Evolutionary conservation across 2,888 invertebrate genomes (phyloP).

Genomic region (Oscheius sp.): DNA sequence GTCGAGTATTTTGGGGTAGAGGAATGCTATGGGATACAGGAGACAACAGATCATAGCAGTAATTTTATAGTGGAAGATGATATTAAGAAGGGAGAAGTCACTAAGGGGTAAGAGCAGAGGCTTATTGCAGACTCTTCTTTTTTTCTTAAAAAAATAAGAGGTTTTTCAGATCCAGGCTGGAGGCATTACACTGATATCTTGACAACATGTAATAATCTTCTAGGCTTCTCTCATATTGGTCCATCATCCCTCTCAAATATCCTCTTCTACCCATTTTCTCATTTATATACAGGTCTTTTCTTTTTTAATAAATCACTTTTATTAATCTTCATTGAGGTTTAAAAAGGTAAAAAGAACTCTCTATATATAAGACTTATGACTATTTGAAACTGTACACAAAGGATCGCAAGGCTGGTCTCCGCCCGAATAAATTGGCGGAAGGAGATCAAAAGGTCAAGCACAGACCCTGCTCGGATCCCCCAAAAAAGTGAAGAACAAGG

Average conservation of each 20-base stretch:
- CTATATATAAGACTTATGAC: slow-evolving; percentile 21
- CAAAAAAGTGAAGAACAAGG: slow-evolving; percentile 25
- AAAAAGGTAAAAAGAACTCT: slow-evolving; percentile 1
- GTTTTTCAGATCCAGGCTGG: not conserved
- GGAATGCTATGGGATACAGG: slow-evolving; percentile 17
- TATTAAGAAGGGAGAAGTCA: slow-evolving; percentile 2
- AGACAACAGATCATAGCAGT: not conserved
- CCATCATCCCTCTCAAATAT: no score
- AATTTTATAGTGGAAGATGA: slow-evolving; percentile 20
- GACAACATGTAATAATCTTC: no score
- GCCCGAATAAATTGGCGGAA: slow-evolving; percentile 4
- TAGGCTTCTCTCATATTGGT: no score
- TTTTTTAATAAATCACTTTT: not conserved
- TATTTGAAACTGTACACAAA: slow-evolving; percentile 12
- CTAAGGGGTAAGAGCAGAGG: not conserved
- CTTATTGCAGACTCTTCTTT: not conserved
- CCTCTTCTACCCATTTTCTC: no score
- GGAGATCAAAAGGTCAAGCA: slow-evolving; percentile 27
- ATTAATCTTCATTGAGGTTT: not conserved
- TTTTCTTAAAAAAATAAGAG: not conserved
- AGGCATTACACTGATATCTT: not conserved
- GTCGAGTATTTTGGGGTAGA: slow-evolving; percentile 21
- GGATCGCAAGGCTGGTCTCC: slow-evolving; percentile 24
- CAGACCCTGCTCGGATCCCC: slow-evolving; percentile 22
- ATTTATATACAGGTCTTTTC: not conserved